Evolutionary conservation across 2,888 invertebrate species (phyloP).

Genomic region (Prosapia bicincta): DNA sequence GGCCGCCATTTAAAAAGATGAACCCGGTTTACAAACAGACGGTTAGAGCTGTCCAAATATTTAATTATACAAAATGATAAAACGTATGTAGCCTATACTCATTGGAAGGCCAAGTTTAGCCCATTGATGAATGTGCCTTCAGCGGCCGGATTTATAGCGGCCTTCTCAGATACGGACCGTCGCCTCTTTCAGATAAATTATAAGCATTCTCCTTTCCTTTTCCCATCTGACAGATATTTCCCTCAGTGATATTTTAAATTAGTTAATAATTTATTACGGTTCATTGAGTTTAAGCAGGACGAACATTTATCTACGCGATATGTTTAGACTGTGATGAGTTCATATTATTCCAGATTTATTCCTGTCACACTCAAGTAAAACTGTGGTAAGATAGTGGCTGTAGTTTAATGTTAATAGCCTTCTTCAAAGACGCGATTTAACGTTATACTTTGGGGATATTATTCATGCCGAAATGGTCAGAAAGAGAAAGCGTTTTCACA

Average conservation of each 20-base stretch:
- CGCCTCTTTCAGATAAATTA: background rate
- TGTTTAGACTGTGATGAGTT: background rate
- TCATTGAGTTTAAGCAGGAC: background rate
- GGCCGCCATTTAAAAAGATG: too few species aligned
- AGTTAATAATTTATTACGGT: background rate
- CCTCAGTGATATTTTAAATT: background rate
- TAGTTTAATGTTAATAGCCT: too few species aligned
- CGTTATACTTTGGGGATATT: too few species aligned
- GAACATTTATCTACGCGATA: background rate
- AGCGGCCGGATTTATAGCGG: background rate
- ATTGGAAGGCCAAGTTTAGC: background rate
- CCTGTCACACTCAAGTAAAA: background rate
- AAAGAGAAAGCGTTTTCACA: too few species aligned
- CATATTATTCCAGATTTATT: background rate
- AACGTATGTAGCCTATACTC: background rate
- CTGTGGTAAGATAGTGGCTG: too few species aligned
- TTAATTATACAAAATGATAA: background rate
- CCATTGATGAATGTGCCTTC: background rate
- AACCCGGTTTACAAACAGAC: too few species aligned
- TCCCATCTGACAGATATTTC: background rate
- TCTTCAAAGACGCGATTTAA: too few species aligned
- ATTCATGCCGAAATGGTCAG: too few species aligned
- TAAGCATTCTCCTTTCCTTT: background rate
- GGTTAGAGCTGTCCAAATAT: background rate
- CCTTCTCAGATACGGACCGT: background rate